phyloP scores from a whole-genome alignment of 1,140 invertebrate species.

The Drosophila ohnishii region DNA sequence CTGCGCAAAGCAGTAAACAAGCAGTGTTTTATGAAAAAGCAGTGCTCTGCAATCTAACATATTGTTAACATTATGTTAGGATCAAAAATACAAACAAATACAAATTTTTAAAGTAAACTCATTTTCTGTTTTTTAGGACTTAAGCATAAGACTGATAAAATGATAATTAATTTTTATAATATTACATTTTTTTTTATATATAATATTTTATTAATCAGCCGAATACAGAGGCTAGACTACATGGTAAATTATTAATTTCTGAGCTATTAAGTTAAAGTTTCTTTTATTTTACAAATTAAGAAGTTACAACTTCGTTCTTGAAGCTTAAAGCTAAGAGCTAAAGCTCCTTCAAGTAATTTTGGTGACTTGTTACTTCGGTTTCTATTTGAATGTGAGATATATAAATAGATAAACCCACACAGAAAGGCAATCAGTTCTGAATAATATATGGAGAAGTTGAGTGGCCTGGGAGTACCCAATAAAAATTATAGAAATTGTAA shows the following conservation, averaged over 20 bases:
- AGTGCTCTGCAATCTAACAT: neutral
- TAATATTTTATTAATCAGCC: too few species aligned
- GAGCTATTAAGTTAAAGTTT: too few species aligned
- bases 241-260: too few species aligned
- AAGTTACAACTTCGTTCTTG: neutral
- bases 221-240: too few species aligned
- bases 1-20: neutral
- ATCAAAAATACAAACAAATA: too few species aligned
- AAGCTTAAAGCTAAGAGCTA: slow-evolving; percentile 29
- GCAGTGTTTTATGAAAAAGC: neutral
- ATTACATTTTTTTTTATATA: too few species aligned
- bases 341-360: slow-evolving; percentile 6
- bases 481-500: neutral
- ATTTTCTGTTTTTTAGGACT: too few species aligned
- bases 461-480: neutral
- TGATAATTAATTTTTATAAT: too few species aligned
- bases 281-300: neutral
- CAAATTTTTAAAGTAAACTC: too few species aligned
- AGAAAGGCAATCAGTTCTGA: slow-evolving; percentile 19
- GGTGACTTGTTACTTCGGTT: neutral
- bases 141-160: too few species aligned
- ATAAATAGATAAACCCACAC: slow-evolving; percentile 34
- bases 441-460: slow-evolving; percentile 19
- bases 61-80: neutral
- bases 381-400: slow-evolving; percentile 10